Evolutionary conservation across 2,113 vertebrate species (phyloP), one percentile per base, ranked within the genome.

Genomic region (Callopanchax toddi): DNA sequence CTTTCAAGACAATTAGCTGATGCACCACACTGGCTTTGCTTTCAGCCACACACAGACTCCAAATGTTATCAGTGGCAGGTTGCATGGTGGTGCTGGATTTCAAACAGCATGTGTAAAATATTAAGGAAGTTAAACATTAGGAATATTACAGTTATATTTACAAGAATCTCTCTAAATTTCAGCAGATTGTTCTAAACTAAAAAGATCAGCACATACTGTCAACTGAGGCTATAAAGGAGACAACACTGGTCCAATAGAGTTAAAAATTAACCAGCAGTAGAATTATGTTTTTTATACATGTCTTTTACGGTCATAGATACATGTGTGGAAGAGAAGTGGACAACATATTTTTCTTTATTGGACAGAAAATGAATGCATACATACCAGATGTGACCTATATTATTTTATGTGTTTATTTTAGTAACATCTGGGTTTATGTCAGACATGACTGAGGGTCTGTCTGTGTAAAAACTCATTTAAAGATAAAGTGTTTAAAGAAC

Each of bases 1-100:
- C 44, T 49, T 74, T 78, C 56, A 51, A 66, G 71, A 66, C 58
- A 81, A 76, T 87, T 76, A 83, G 52, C 6, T 8, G 36, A 67
- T 54, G 56, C 55, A 26, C 25, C 57, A 23, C 23, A 55, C 25
- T 64, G 63, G 61, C 39, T 56, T 51, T 20, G 58, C 22, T 60
- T 71, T 54, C 42, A 51, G 60, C 54, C 43, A 15, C 23, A 15
- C 10, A 17, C 29, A 71, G 61, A 59, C 32, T 59, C 55, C 4
- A 49, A 56, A 64, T 79, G 6, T 55, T 23, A 64, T 71, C 40
- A 26, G 40, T 64, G 60, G 32, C 56, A 67, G 51, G 53, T 51
- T 60, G 42, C 37, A 29, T 55, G 29, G n/a, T 61, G 44, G 54
- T 44, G 48, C 46, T 52, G 34, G 62, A 26, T 54, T 72, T 63